Evolutionary conservation across 1,140 invertebrate genomes (phyloP).

Genomic region (Ericerus pela): DNA sequence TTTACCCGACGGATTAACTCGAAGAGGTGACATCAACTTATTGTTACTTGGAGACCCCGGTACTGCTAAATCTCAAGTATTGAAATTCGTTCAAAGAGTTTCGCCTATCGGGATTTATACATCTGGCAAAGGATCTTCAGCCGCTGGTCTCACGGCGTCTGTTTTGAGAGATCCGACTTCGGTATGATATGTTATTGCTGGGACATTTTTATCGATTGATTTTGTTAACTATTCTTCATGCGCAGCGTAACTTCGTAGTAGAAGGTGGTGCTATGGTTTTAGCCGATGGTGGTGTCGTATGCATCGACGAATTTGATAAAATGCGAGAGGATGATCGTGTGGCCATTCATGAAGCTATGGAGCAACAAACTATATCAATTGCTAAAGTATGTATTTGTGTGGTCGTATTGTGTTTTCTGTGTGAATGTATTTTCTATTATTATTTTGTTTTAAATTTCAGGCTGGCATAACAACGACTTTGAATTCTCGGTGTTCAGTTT

Average conservation of each 20-base stretch:
- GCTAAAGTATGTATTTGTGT: conserved; percentile 58
- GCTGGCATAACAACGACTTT: conserved; percentile 97
- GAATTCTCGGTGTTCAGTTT: conserved; percentile 93
- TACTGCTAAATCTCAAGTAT: conserved; percentile 93
- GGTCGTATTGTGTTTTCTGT: not conserved
- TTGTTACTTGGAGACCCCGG: conserved; percentile 94
- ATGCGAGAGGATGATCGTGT: conserved; percentile 99
- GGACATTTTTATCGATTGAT: conserved; percentile 20
- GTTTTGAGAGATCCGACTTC: conserved; percentile 85
- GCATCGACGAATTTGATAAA: conserved; percentile 99
- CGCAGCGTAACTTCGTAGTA: conserved; percentile 91
- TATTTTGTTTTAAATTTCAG: conserved; percentile 29
- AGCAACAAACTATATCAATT: conserved; percentile 99
- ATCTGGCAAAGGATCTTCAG: conserved; percentile 96
- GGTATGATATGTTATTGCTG: no score
- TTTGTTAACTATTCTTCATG: conserved; percentile 15
- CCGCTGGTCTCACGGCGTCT: conserved; percentile 95
- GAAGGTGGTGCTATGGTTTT: conserved; percentile 99
- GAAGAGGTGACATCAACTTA: conserved; percentile 94
- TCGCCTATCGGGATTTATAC: conserved; percentile 95
- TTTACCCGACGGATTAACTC: conserved; percentile 84
- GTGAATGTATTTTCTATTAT: not conserved
- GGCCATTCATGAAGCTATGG: conserved; percentile 99
- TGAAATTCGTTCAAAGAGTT: conserved; percentile 95
- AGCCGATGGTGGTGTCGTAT: conserved; percentile 97